Evolutionary conservation across 2,113 vertebrate genomes (phyloP).

Genomic region (Macroglossus sobrinus): DNA sequence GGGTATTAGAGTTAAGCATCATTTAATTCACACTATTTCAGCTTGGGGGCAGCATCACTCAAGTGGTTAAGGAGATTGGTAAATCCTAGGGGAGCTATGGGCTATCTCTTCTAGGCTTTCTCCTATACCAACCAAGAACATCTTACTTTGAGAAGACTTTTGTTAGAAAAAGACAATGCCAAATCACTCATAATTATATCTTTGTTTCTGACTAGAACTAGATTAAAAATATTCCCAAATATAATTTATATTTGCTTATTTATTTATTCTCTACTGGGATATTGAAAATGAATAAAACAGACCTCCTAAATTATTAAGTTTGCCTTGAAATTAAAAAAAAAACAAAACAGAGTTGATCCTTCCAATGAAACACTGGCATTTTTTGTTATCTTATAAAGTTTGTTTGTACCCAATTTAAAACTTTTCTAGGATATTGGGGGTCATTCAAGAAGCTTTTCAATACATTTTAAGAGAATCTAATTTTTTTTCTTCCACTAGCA

Average conservation of each 20-base stretch:
- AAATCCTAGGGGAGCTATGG: neutral
- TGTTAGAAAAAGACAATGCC: neutral
- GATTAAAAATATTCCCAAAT: neutral
- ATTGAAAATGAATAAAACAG: conserved; percentile 14
- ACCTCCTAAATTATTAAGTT: neutral
- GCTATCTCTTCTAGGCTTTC: neutral
- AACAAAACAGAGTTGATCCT: neutral
- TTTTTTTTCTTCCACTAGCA: neutral
- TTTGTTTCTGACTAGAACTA: conserved; percentile 19
- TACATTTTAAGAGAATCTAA: neutral
- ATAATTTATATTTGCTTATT: neutral
- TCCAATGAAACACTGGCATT: neutral
- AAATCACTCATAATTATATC: neutral
- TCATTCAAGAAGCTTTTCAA: neutral
- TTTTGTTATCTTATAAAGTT: neutral
- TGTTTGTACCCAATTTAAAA: neutral
- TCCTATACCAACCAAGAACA: neutral
- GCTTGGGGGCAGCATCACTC: neutral
- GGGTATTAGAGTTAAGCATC: neutral
- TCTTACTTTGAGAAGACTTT: neutral
- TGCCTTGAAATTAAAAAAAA: neutral
- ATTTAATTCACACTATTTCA: neutral
- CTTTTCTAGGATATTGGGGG: neutral
- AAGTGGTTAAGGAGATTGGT: neutral
- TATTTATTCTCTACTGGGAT: neutral